Evolutionary conservation across 2,888 invertebrate genomes (phyloP), one percentile per base, ranked within the genome.

Genomic region (Steromphala cineraria): DNA sequence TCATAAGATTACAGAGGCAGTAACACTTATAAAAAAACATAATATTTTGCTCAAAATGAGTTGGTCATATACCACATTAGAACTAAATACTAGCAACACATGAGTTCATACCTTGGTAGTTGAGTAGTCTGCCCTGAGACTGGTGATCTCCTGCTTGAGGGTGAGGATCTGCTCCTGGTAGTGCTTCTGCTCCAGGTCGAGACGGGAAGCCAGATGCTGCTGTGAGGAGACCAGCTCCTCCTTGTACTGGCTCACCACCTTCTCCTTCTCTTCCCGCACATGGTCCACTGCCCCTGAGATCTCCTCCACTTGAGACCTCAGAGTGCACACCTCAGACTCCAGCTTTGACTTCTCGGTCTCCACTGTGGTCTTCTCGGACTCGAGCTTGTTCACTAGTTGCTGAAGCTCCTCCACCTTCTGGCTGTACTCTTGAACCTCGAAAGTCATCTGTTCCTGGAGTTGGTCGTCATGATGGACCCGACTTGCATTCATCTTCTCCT

Each of bases 401-500:
- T 80, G 67, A 21, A 80, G 28, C 24, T 80, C 76, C 19, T 77
- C 52, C n/a, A 77, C 53, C 19, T 28, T 74, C 55, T 40, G 10
- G 31, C 36, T 67, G 67, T 67, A 36, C 67, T 67, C 28, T 15
- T 36, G 5, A 2, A 19, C 17, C 17, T 31, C 4, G 0, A 31
- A 28, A 0, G 24, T 28, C 67, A 28, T 17, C n/a, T 67, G n/a
- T 67, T 28, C 36, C 46, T 46, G 46, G 46, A 46, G 46, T 46
- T 46, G 46, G 46, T 46, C 46, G 46, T 71, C 71, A 36, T 19
- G 36, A 15, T 36, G 15, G 28, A 28, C 28, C 55, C 28, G 53
- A 24, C 80, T 83, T 28, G 82, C 79, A 24, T 81, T 83, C 53
- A 81, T 40, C 24, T 76, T 80, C 1, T 79, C 62, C 77, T 85